These are phyloP conservation scores for Anolis carolinensis DNA, from an alignment of 2,113 vertebrate species.

Conservation along the genomic window DNA sequence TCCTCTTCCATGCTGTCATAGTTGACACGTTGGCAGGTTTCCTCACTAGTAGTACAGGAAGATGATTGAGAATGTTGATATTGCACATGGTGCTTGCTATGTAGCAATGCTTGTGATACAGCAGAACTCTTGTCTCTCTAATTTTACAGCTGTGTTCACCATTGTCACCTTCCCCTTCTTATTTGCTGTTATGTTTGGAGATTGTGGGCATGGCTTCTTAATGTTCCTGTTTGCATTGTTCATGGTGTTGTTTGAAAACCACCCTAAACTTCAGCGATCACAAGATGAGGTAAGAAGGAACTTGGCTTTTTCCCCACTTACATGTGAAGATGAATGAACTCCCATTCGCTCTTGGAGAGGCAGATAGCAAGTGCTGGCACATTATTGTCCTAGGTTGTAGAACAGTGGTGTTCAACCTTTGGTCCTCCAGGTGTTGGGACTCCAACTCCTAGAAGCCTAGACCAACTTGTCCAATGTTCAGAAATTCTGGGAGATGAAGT, in stretches of 20 bases:
- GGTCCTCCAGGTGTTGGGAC: no score
- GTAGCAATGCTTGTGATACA: not conserved
- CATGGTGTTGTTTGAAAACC: slow-evolving; percentile 90
- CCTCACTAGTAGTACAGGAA: not conserved
- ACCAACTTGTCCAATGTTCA: no score
- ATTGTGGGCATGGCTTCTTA: slow-evolving; percentile 90
- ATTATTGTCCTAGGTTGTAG: not conserved
- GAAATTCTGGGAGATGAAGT: no score
- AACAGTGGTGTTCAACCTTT: no score
- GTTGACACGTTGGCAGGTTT: not conserved
- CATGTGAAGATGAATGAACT: not conserved
- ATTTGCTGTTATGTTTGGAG: slow-evolving; percentile 98
- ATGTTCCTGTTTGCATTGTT: slow-evolving; percentile 90
- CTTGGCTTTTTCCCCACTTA: not conserved
- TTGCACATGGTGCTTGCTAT: not conserved
- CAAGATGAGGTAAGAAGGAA: slow-evolving; percentile 85
- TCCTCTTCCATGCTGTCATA: not conserved
- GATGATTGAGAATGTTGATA: not conserved
- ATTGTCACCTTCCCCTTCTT: slow-evolving; percentile 97
- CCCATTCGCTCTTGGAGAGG: not conserved
- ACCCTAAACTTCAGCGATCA: slow-evolving; percentile 84
- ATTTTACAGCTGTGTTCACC: slow-evolving; percentile 87
- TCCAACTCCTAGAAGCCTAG: not conserved
- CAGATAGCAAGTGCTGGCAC: not conserved
- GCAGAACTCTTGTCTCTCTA: slow-evolving; percentile 1